A percentile compares a stretch with the other conserved stretches of the same genome.
Evolutionary conservation across 2,888 invertebrate species (phyloP).

Genomic region (Spilosoma lubricipeda): DNA sequence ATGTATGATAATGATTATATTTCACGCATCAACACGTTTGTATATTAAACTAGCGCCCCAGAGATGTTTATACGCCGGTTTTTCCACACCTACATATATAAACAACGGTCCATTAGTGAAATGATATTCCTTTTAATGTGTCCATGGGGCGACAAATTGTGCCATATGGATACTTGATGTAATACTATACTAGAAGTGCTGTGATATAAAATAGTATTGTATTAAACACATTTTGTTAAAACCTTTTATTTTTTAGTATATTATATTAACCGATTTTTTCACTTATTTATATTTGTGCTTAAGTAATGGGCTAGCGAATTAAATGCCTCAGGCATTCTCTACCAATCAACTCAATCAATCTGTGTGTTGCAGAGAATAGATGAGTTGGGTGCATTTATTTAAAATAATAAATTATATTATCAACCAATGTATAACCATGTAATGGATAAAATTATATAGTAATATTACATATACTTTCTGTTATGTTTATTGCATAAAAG

Average conservation of each 20-base stretch:
- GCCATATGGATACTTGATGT: conserved; percentile 54
- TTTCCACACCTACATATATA: conserved; percentile 62
- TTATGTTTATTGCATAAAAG: background rate
- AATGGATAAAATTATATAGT: background rate
- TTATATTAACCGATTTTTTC: background rate
- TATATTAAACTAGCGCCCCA: conserved; percentile 59
- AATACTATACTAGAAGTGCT: conserved; percentile 44
- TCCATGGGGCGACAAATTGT: conserved; percentile 69
- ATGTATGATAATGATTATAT: conserved; percentile 46
- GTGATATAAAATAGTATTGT: conserved; percentile 3
- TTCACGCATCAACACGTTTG: conserved; percentile 57
- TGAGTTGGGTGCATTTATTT: background rate
- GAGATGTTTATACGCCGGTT: conserved; percentile 53
- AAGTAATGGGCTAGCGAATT: no score
- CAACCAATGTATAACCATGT: background rate
- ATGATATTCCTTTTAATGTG: conserved; percentile 80
- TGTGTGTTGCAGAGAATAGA: background rate
- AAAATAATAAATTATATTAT: background rate
- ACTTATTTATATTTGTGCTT: background rate
- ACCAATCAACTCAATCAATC: background rate
- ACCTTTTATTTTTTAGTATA: no score
- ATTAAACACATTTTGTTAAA: background rate
- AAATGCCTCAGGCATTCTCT: background rate
- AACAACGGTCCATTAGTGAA: conserved; percentile 78
- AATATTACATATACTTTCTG: background rate